Conservation (phyloP, 2,113 vertebrate genomes). For the Scytalopus superciliaris region DNA sequence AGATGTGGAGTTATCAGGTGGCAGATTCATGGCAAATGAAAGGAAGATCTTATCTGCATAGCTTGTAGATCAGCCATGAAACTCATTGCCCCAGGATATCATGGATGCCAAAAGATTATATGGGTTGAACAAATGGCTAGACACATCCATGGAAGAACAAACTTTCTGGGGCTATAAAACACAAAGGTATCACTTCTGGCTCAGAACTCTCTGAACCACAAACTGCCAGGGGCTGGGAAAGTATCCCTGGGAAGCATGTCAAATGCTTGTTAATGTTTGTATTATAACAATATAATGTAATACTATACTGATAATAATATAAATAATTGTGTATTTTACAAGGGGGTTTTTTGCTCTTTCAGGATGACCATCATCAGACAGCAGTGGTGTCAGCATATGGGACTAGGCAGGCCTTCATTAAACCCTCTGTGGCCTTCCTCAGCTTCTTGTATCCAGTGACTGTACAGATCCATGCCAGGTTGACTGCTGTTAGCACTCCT, state of each 20-base stretch:
- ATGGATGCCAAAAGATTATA: background rate
- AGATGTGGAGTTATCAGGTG: background rate
- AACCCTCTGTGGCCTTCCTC: background rate
- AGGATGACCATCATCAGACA: background rate
- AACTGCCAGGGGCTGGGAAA: background rate
- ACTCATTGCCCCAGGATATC: background rate
- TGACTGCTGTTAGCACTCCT: background rate
- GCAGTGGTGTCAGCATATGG: background rate
- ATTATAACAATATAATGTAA: background rate
- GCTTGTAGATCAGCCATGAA: background rate
- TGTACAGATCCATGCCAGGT: accelerated
- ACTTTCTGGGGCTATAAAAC: background rate
- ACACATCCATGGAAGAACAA: background rate
- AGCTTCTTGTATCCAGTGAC: background rate
- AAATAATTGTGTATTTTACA: background rate
- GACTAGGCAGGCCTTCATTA: background rate
- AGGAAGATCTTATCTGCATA: slow-evolving; percentile 18
- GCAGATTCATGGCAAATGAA: background rate
- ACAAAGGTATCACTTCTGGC: background rate
- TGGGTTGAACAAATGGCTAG: background rate
- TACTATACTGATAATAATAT: background rate
- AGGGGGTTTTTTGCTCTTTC: background rate
- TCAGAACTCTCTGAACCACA: background rate
- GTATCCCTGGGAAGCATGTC: background rate
- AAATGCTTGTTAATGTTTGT: background rate